Base-by-base conservation (phyloP, 2,888 invertebrate species). In the Imbricaverruca yamaguchii region DNA sequence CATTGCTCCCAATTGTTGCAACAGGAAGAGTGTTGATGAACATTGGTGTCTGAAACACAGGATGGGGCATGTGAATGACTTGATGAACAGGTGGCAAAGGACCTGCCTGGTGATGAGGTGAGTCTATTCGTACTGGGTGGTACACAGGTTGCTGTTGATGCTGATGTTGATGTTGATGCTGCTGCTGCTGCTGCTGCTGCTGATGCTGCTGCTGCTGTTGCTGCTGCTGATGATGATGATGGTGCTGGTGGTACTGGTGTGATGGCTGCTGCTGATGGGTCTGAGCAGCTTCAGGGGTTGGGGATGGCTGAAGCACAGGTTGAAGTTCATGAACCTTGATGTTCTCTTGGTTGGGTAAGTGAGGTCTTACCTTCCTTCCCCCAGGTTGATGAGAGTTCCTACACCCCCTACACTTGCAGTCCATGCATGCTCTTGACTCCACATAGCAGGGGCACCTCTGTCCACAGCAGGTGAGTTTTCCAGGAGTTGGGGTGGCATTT, bases 371-470 rank as follows among this genome's bases (percentile, higher is more conserved):
- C 91, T 94, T 94, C 85, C 92, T 91, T 81, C 93, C 94, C 87
- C 93, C 93, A 80, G 93, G 91, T 84, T 92, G 90, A 86, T 95
- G 94, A 6, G 97, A 96, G 89, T 97, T 97, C 85, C 96, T 90
- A 87, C 97, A 97, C 13, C 96, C 96, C 86, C 94, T 91, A 88
- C 97, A 97, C 87, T 93, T 93, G 88, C 97, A 97, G 85, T 94
- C 94, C 11, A 93, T 90, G 86, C 97, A 97, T 0, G 94, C 93
- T 87, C 94, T 94, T 84, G 94, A 93, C 84, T 94, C 94, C 9
- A 95, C 94, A 87, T 97, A 97, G 88, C 97, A 97, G 0, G 96
- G 95, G 88, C 97, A 97, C 83, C 97, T 89, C 87, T 96, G 96
- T 0, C 96, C 96, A 86, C 96, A 95, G 86, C 97, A 97, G 0